Percentiles rank a stretch among this genome's conserved stretches.
Conservation (phyloP, 2,797 vertebrate genomes). For the Crypturellus tataupa region DNA sequence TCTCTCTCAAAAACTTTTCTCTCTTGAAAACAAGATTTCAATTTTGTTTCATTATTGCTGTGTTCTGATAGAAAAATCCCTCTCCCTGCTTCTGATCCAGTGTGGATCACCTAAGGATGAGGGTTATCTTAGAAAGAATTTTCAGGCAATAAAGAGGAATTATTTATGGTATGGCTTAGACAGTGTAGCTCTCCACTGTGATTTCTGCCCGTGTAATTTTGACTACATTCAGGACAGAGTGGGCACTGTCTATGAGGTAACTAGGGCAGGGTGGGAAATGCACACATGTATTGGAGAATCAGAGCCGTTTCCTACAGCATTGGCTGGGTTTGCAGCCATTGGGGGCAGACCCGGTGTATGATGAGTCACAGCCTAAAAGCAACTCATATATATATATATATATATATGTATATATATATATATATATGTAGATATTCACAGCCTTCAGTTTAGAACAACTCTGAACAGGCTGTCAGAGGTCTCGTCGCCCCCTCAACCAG, state of each 20-base stretch:
- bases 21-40: neutral
- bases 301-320: neutral
- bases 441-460: neutral
- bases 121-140: neutral
- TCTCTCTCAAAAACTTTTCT: neutral
- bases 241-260: neutral
- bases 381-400: neutral
- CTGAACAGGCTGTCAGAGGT: neutral
- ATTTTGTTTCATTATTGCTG: neutral
- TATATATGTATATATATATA: neutral
- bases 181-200: neutral
- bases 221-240: neutral
- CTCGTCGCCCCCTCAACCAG: neutral
- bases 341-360: neutral
- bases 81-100: neutral
- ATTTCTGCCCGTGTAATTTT: neutral
- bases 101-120: neutral
- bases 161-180: neutral
- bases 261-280: neutral
- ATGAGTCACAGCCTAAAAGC: neutral
- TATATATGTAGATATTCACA: neutral
- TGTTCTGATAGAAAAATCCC: neutral
- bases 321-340: fast-evolving
- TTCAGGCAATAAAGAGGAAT: neutral
- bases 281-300: neutral